Evolutionary conservation across 2,797 vertebrate species (phyloP).

Genomic region (Eleutherodactylus coqui): DNA sequence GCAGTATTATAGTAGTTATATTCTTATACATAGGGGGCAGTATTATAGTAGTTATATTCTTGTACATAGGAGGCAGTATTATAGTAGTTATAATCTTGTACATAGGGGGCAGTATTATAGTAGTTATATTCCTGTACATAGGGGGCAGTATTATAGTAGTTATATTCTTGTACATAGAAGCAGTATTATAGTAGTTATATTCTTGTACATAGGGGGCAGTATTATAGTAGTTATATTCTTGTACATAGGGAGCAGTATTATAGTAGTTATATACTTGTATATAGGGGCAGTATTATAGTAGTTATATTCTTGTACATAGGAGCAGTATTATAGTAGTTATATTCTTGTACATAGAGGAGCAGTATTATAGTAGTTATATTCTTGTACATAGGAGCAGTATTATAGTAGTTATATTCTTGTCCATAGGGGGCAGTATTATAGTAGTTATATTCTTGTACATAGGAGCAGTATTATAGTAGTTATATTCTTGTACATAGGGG

Average conservation of each 20-base stretch:
- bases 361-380: too few species aligned
- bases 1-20: slow-evolving; percentile 1
- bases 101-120: background rate
- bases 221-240: slow-evolving; percentile 1
- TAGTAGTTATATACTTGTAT: too few species aligned
- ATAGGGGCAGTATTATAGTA: too few species aligned
- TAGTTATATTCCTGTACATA: slow-evolving; percentile 9
- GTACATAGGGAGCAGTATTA: too few species aligned
- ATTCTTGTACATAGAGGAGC: too few species aligned
- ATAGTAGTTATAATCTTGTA: background rate
- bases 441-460: slow-evolving; percentile 6
- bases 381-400: too few species aligned
- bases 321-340: too few species aligned
- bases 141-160: background rate
- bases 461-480: slow-evolving; percentile 3
- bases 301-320: too few species aligned
- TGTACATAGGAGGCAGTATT: background rate
- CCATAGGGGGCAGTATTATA: background rate
- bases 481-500: slow-evolving; percentile 3
- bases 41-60: slow-evolving; percentile 17
- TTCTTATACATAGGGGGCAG: slow-evolving; percentile 1
- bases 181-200: slow-evolving; percentile 3
- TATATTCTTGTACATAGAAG: background rate
- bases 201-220: background rate
- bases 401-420: background rate